A percentile compares a stretch with the other conserved stretches of the same genome.
Conservation (phyloP, 1,140 invertebrate genomes). For the Zaprionus africanus region DNA sequence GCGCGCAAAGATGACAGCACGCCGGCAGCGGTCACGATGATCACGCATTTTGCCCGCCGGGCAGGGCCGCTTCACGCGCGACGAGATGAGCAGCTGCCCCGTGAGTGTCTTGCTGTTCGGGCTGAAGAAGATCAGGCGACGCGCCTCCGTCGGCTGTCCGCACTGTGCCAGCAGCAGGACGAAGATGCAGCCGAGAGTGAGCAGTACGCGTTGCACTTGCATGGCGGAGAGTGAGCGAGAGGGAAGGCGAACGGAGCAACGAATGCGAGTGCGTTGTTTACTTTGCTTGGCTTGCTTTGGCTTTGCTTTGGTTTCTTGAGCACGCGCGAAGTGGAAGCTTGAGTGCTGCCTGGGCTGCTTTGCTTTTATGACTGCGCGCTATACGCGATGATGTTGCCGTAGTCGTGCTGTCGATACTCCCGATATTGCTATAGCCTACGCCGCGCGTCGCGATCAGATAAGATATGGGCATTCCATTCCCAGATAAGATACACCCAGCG, state of each 20-base stretch:
- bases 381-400: conserved; percentile 37
- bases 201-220: conserved; percentile 51
- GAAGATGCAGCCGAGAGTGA: conserved; percentile 29
- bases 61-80: conserved; percentile 56
- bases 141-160: conserved; percentile 36
- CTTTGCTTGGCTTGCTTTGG: neutral
- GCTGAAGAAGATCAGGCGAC: conserved; percentile 67
- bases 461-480: conserved; percentile 37
- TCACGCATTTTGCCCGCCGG: conserved; percentile 73
- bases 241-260: neutral
- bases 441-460: conserved; percentile 23
- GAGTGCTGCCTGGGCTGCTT: conserved; percentile 14
- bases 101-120: conserved; percentile 44
- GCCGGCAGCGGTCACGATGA: conserved; percentile 75
- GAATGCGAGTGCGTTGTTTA: neutral
- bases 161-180: conserved; percentile 48
- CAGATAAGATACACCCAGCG: conserved; percentile 22
- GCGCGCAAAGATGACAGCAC: conserved; percentile 68
- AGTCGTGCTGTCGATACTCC: conserved; percentile 30
- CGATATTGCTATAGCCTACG: conserved; percentile 30
- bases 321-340: conserved; percentile 15
- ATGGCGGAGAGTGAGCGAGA: conserved; percentile 21
- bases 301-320: neutral
- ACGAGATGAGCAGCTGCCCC: conserved; percentile 69
- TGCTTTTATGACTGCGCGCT: conserved; percentile 61